These are phyloP conservation scores for Apogon talboti DNA, from an alignment of 2,797 vertebrate genomes.

Conservation along the genomic window DNA sequence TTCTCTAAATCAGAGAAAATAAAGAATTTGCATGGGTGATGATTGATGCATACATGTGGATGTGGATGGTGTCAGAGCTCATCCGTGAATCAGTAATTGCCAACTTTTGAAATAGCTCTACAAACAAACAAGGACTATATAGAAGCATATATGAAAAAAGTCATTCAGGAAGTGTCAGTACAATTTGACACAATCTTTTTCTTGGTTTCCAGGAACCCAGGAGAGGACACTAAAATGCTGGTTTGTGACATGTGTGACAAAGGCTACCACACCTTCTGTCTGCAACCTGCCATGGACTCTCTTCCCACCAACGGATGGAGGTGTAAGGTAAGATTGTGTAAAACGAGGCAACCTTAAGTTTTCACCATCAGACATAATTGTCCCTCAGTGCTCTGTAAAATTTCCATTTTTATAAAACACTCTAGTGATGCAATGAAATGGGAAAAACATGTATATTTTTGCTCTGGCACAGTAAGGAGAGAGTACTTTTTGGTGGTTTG, in stretches of 20 bases:
- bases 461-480: slow-evolving; percentile 9
- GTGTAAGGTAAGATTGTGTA: slow-evolving; percentile 90
- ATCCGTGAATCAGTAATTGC: no score
- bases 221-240: slow-evolving; percentile 99
- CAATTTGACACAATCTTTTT: neutral
- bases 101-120: no score
- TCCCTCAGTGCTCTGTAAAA: neutral
- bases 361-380: slow-evolving; percentile 1
- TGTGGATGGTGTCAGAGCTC: no score
- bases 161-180: neutral
- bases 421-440: neutral
- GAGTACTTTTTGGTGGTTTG: slow-evolving; percentile 49
- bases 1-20: no score
- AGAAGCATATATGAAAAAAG: no score
- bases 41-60: no score
- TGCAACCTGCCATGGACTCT: slow-evolving; percentile 95
- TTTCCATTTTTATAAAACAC: neutral
- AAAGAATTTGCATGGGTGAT: no score
- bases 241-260: slow-evolving; percentile 99
- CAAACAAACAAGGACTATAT: no score
- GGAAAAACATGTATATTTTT: neutral
- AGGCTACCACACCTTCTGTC: slow-evolving; percentile 99
- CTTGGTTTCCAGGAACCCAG: slow-evolving; percentile 89
- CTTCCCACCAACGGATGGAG: slow-evolving; percentile 98
- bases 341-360: neutral